Evolutionary conservation across 2,888 invertebrate species (phyloP).

Genomic region (Carpatolechia fugitivella): DNA sequence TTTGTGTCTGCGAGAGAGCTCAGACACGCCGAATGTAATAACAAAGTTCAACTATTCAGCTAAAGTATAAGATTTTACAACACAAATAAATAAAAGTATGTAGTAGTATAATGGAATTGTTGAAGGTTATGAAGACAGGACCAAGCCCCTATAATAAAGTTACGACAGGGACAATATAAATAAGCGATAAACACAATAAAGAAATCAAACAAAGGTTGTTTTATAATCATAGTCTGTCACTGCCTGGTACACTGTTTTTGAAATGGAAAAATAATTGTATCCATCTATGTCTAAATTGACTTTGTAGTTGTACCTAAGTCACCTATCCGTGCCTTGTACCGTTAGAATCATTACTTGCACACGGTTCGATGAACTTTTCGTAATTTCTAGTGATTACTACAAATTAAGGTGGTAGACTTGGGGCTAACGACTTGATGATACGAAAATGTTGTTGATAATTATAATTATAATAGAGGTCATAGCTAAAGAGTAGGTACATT

Average conservation of each 20-base stretch:
- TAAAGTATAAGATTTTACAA: neutral
- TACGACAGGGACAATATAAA: neutral
- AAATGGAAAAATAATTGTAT: slow-evolving; percentile 26
- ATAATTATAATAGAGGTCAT: no score
- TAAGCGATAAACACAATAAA: neutral
- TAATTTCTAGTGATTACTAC: neutral
- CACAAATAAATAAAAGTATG: neutral
- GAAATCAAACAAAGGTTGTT: neutral
- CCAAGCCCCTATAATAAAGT: neutral
- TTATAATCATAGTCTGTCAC: slow-evolving; percentile 25
- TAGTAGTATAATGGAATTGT: neutral
- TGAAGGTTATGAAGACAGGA: neutral
- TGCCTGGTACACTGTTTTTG: slow-evolving; percentile 36
- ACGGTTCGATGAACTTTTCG: neutral
- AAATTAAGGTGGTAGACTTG: neutral
- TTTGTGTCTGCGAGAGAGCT: neutral
- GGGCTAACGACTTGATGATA: neutral
- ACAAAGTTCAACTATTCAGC: neutral
- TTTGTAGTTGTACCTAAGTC: neutral
- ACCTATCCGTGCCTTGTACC: slow-evolving; percentile 20
- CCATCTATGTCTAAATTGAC: neutral
- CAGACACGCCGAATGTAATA: neutral
- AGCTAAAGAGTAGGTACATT: no score
- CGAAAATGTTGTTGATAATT: no score
- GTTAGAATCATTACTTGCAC: neutral